phyloP scores from a whole-genome alignment of 2,113 vertebrate genomes.

The Hippocampus barbouri region DNA sequence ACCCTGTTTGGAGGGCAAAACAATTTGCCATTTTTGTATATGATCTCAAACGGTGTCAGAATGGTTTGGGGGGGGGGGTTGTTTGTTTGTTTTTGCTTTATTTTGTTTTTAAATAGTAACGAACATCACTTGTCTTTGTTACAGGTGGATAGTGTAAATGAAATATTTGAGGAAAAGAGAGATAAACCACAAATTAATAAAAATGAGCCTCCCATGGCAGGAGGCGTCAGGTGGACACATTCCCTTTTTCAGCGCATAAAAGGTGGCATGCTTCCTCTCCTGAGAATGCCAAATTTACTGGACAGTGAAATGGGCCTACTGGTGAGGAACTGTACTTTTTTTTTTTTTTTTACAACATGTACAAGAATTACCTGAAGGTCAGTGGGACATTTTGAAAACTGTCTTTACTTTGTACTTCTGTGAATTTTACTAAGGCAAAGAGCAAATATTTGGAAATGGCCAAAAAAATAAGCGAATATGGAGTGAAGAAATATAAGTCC shows the following conservation, averaged over 20 bases:
- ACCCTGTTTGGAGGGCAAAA: not conserved
- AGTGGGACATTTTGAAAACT: not conserved
- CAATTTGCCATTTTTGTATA: not conserved
- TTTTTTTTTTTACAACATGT: not conserved
- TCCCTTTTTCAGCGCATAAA: slow-evolving; percentile 79
- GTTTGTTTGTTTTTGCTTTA: not conserved
- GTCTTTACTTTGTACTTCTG: not conserved
- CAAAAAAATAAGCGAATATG: slow-evolving; percentile 75
- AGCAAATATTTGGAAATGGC: slow-evolving; percentile 77
- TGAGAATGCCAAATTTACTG: slow-evolving; percentile 76
- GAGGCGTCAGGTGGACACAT: slow-evolving; percentile 84
- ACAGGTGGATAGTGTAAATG: slow-evolving; percentile 77
- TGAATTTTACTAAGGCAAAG: slow-evolving; percentile 72
- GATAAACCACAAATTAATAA: slow-evolving; percentile 78
- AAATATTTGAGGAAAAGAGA: slow-evolving; percentile 75
- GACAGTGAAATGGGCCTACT: slow-evolving; percentile 67
- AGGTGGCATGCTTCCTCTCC: slow-evolving; percentile 77
- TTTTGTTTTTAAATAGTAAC: not conserved
- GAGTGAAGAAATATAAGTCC: slow-evolving; percentile 68
- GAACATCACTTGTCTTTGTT: slow-evolving; percentile 15
- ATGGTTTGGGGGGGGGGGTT: not conserved
- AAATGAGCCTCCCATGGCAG: slow-evolving; percentile 81
- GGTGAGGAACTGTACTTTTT: slow-evolving; percentile 55
- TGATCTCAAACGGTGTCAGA: not conserved
- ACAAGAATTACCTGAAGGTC: not conserved